Evolutionary conservation across 2,113 vertebrate genomes (phyloP).

Genomic region (Hirundichthys speculiger): DNA sequence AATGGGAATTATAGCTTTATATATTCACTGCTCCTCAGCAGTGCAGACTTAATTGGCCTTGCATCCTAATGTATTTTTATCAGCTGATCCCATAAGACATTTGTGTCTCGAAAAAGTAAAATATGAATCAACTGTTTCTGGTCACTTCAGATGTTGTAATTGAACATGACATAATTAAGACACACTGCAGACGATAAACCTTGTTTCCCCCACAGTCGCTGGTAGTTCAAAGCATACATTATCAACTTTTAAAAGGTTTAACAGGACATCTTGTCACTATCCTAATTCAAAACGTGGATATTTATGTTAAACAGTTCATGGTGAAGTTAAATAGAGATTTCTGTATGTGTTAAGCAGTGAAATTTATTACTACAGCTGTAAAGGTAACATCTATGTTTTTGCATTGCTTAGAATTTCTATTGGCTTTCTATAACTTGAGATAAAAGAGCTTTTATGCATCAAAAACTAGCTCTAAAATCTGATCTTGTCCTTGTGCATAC

Average conservation of each 20-base stretch:
- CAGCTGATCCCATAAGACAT: conserved; percentile 23
- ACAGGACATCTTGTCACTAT: background rate
- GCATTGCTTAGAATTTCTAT: background rate
- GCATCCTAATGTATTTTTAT: conserved; percentile 22
- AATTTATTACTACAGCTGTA: background rate
- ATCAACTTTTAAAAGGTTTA: conserved; percentile 1
- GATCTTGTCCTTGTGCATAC: conserved; percentile 36
- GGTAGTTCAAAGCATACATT: conserved; percentile 26
- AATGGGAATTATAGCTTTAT: conserved; percentile 8
- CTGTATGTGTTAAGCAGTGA: conserved; percentile 2
- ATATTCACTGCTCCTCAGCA: conserved; percentile 26
- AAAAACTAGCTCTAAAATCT: conserved; percentile 38
- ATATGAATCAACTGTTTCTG: conserved; percentile 30
- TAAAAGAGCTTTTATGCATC: conserved; percentile 24
- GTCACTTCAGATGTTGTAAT: conserved; percentile 4
- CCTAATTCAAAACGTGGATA: conserved; percentile 10
- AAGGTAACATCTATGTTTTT: background rate
- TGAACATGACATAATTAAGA: conserved; percentile 23
- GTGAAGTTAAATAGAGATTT: conserved; percentile 5
- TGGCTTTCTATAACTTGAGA: conserved; percentile 3
- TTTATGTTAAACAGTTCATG: conserved; percentile 2
- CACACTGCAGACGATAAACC: conserved; percentile 11
- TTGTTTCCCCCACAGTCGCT: background rate
- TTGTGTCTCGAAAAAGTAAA: conserved; percentile 12
- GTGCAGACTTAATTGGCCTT: conserved; percentile 30